phyloP scores from a whole-genome alignment of 2,888 invertebrate species.

The Mesochorus sp. region DNA sequence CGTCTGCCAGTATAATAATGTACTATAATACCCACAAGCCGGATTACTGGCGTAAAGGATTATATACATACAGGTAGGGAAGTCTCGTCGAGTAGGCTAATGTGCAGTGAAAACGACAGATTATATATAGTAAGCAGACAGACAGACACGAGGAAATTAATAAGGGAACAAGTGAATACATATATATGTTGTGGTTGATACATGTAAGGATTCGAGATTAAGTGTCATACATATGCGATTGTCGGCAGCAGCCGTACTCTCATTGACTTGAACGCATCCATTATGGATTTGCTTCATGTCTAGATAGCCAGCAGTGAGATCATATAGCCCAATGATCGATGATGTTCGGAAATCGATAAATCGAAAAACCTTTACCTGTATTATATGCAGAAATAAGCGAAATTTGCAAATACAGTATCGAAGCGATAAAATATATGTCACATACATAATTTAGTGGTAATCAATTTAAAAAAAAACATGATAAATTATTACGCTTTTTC shows the following conservation, averaged over 20 bases:
- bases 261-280: slow-evolving; percentile 41
- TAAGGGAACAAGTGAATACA: slow-evolving; percentile 41
- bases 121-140: not conserved
- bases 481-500: too few relatives aligned
- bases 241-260: not conserved
- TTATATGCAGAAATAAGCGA: not conserved
- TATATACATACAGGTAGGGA: slow-evolving; percentile 15
- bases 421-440: not conserved
- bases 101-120: not conserved
- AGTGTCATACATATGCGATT: slow-evolving; percentile 38
- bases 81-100: not conserved
- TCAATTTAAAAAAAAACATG: not conserved
- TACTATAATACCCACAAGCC: slow-evolving; percentile 40
- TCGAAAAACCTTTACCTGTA: slow-evolving; percentile 17
- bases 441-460: slow-evolving; percentile 37
- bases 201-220: slow-evolving; percentile 55
- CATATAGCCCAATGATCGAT: slow-evolving; percentile 58
- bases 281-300: slow-evolving; percentile 51
- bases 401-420: not conserved
- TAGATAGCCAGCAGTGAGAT: slow-evolving; percentile 30
- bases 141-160: slow-evolving; percentile 42
- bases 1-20: slow-evolving; percentile 43
- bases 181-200: not conserved
- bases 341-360: slow-evolving; percentile 57
- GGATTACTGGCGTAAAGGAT: slow-evolving; percentile 50